phyloP scores from a whole-genome alignment of 2,888 invertebrate species.

The Meiosimyza decipiens region DNA sequence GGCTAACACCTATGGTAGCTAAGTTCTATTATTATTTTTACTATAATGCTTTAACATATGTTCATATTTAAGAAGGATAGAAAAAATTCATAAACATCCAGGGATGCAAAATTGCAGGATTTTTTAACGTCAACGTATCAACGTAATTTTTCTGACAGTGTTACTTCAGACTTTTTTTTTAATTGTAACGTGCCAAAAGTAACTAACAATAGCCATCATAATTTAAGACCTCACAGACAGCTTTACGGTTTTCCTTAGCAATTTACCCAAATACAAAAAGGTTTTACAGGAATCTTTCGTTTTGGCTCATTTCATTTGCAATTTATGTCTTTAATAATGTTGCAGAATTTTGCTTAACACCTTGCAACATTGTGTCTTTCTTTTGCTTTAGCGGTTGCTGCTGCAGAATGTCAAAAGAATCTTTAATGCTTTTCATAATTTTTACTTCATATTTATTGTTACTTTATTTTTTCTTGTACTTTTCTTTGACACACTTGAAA shows the following conservation, averaged over 20 bases:
- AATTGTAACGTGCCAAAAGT: not conserved
- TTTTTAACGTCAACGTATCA: no score
- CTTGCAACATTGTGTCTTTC: slow-evolving; percentile 11
- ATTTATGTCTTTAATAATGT: slow-evolving; percentile 52
- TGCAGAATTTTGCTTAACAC: not conserved
- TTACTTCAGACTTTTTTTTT: no score
- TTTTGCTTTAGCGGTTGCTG: not conserved
- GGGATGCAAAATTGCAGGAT: not conserved
- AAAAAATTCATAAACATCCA: not conserved
- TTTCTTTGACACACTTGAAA: slow-evolving; percentile 7
- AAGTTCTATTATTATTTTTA: no score
- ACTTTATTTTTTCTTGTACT: not conserved
- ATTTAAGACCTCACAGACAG: slow-evolving; percentile 42
- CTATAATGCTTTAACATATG: no score
- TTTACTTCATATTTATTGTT: slow-evolving; percentile 6
- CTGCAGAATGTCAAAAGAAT: not conserved
- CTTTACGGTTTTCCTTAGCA: slow-evolving; percentile 9
- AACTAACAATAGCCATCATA: slow-evolving; percentile 24
- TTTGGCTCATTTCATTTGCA: slow-evolving; percentile 64
- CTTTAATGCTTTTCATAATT: slow-evolving; percentile 15
- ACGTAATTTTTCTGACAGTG: not conserved
- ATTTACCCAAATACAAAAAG: slow-evolving; percentile 21
- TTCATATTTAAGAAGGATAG: no score
- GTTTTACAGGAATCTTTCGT: slow-evolving; percentile 48
- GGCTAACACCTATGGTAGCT: no score